Evolutionary conservation across 2,113 vertebrate species (phyloP).

Genomic region (Butastur rufipennis): DNA sequence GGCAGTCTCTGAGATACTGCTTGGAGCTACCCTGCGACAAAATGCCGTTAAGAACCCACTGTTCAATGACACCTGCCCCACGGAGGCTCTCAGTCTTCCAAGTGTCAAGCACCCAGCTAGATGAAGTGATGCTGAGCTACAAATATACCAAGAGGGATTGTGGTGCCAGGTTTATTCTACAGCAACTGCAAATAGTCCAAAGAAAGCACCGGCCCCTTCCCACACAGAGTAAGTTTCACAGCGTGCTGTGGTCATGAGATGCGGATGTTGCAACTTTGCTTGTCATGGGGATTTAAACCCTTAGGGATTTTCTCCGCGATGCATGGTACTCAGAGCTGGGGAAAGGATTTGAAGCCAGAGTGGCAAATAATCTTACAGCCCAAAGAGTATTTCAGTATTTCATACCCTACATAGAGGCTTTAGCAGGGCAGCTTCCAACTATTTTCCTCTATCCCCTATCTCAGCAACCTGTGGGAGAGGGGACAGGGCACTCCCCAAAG

Average conservation of each 20-base stretch:
- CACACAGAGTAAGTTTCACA: neutral
- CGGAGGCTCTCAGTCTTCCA: neutral
- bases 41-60: neutral
- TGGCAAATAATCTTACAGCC: neutral
- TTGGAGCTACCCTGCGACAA: neutral
- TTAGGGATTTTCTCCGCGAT: neutral
- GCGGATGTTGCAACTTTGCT: neutral
- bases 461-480: neutral
- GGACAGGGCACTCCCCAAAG: neutral
- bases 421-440: neutral
- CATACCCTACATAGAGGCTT: neutral
- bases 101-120: neutral
- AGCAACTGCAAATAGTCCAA: neutral
- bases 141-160: neutral
- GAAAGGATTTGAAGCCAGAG: neutral
- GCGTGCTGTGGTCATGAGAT: neutral
- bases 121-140: neutral
- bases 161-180: neutral
- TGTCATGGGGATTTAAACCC: neutral
- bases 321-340: neutral
- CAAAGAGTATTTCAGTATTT: neutral
- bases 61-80: neutral
- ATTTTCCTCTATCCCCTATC: neutral
- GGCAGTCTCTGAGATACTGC: neutral
- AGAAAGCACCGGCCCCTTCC: neutral